Conservation (phyloP, 2,113 vertebrate genomes). For the Rhinoderma darwinii region DNA sequence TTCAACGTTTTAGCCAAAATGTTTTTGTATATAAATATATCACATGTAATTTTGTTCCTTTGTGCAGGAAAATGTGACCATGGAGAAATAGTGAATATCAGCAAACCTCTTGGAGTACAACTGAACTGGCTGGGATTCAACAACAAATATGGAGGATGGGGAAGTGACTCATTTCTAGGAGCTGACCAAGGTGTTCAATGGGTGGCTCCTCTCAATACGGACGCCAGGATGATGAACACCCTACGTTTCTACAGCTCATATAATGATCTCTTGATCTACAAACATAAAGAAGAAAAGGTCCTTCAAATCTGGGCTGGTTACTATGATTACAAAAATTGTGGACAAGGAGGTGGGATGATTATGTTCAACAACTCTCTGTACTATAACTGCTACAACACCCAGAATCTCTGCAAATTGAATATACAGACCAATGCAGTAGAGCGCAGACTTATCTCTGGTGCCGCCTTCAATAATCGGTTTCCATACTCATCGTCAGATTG, state of each 20-base stretch:
- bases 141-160: conserved; percentile 79
- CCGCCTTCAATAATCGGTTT: conserved; percentile 84
- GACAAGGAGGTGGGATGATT: conserved; percentile 77
- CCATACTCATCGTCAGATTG: conserved; percentile 84
- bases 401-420: conserved; percentile 70
- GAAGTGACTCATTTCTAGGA: conserved; percentile 72
- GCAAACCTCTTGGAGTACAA: not conserved
- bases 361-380: conserved; percentile 80
- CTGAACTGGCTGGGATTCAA: conserved; percentile 20
- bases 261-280: conserved; percentile 78
- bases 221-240: conserved; percentile 66
- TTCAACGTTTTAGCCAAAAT: not conserved
- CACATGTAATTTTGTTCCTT: not conserved
- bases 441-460: conserved; percentile 69
- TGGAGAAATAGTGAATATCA: conserved; percentile 17
- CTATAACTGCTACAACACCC: conserved; percentile 69
- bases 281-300: conserved; percentile 29
- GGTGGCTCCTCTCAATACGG: conserved; percentile 76
- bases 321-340: conserved; percentile 56
- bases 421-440: conserved; percentile 64
- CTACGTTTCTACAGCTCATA: conserved; percentile 73
- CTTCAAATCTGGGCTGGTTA: not conserved
- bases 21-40: not conserved
- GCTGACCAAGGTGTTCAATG: conserved; percentile 73
- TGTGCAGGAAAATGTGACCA: conserved; percentile 49